Evolutionary conservation across 2,888 invertebrate species (phyloP), one percentile per base, ranked within the genome.

Genomic region (Ischnus inquisitorius): DNA sequence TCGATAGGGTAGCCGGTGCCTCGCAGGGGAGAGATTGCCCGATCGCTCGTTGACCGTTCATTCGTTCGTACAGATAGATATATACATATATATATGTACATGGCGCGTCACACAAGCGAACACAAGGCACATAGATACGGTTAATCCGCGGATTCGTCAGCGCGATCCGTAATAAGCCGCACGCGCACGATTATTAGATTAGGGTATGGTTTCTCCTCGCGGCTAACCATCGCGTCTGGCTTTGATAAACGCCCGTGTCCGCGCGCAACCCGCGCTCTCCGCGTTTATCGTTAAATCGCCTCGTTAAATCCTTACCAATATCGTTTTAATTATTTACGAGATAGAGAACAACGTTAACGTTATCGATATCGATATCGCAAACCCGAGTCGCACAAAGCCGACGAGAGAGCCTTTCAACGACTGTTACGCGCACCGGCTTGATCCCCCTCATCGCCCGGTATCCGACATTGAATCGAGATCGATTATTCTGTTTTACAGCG

Each of bases 291-390:
- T 76, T 54, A 76, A 83, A 79, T 83, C 79, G 77, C 57, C 71
- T 72, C 80, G 54, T 82, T 83, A 87, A 87, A 86, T 86, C 84
- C 85, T 86, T 84, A 80, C 85, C 86, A 86, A 87, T 85, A 87
- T 85, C 86, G 85, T 85, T 87, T 85, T 87, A 87, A 87, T 87
- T 86, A 87, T 85, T 82, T 78, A 12, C 14, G 34, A 64, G 85
- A 86, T 86, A 85, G 43, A 48, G 71, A 34, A 39, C 69, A 46
- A 28, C 25, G 51, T 71, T 71, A 16, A 19, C 62, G 69, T 80
- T 84, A 86, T 86, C 82, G 65, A 62, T 6, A 72, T 67, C 76
- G 82, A 86, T 86, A 83, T 76, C 75, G 60, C 48, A 34, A 76
- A 14, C 39, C 60, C 57, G 43, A 68, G 64, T 75, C 34, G 19